Evolutionary conservation across 2,797 vertebrate genomes (phyloP).

Genomic region (Alca torda): DNA sequence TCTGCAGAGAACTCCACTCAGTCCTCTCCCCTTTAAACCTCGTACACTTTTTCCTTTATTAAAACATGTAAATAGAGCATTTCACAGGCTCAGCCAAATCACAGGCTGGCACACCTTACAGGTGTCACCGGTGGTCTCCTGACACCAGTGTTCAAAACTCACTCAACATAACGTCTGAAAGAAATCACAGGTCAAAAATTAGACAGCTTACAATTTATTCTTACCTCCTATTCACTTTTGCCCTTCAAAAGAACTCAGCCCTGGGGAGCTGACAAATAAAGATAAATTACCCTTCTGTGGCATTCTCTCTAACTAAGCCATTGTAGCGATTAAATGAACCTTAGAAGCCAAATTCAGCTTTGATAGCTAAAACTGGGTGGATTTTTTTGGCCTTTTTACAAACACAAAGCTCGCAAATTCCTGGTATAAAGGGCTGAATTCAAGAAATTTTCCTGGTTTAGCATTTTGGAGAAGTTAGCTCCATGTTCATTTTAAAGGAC

Average conservation of each 20-base stretch:
- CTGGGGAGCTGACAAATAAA: conserved; percentile 74
- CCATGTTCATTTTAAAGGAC: accelerated
- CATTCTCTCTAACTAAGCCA: conserved; percentile 57
- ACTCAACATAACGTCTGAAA: background rate
- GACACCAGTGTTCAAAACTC: background rate
- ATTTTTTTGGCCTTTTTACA: background rate
- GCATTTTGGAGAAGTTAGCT: background rate
- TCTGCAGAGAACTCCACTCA: background rate
- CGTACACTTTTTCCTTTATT: accelerated
- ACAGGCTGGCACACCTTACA: background rate
- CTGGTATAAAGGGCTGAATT: background rate
- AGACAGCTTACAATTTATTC: conserved; percentile 46
- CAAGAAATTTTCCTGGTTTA: background rate
- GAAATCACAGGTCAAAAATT: conserved; percentile 4
- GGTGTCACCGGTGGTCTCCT: background rate
- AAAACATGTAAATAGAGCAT: accelerated
- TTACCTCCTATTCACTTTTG: conserved; percentile 53
- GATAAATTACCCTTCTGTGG: conserved; percentile 68
- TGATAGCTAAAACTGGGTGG: conserved; percentile 35
- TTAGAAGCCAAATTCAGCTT: conserved; percentile 53
- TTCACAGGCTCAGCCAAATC: background rate
- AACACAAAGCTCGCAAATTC: background rate
- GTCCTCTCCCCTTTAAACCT: background rate
- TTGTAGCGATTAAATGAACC: conserved; percentile 60
- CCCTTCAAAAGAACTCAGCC: conserved; percentile 63